phyloP scores from a whole-genome alignment of 2,797 vertebrate genomes.

The Eupleurogrammus muticus region DNA sequence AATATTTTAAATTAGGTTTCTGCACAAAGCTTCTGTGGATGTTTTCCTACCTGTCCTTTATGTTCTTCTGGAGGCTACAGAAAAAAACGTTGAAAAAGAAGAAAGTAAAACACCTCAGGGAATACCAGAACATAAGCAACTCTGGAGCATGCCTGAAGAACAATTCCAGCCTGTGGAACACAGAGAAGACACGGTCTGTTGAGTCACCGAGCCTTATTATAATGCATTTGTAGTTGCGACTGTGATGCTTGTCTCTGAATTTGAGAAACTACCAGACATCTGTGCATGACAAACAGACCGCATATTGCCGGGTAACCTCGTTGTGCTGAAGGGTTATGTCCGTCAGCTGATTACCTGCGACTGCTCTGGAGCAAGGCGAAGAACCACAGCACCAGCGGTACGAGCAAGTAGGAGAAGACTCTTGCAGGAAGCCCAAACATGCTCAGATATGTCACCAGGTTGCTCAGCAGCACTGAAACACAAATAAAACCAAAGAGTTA shows the following conservation, averaged over 20 bases:
- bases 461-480: constrained; percentile 68
- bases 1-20: too few species aligned
- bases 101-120: constrained; percentile 45
- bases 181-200: neutral
- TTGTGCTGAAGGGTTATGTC: neutral
- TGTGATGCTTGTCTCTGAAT: neutral
- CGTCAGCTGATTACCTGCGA: constrained; percentile 60
- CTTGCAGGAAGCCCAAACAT: constrained; percentile 52
- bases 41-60: constrained; percentile 64
- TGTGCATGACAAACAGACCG: too few species aligned
- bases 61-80: constrained; percentile 59
- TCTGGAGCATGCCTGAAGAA: constrained; percentile 23
- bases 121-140: constrained; percentile 61
- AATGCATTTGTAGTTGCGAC: neutral
- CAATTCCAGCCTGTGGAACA: constrained; percentile 55
- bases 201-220: neutral
- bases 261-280: neutral
- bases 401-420: constrained; percentile 62
- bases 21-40: neutral
- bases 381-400: constrained; percentile 60
- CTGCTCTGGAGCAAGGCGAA: constrained; percentile 39
- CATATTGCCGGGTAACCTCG: neutral
- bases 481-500: constrained; percentile 7
- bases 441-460: constrained; percentile 51
- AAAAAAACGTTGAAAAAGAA: constrained; percentile 65